A percentile compares a stretch with the other conserved stretches of the same genome.
Evolutionary conservation across 2,888 invertebrate genomes (phyloP).

Genomic region (Stenotaenia linearis): DNA sequence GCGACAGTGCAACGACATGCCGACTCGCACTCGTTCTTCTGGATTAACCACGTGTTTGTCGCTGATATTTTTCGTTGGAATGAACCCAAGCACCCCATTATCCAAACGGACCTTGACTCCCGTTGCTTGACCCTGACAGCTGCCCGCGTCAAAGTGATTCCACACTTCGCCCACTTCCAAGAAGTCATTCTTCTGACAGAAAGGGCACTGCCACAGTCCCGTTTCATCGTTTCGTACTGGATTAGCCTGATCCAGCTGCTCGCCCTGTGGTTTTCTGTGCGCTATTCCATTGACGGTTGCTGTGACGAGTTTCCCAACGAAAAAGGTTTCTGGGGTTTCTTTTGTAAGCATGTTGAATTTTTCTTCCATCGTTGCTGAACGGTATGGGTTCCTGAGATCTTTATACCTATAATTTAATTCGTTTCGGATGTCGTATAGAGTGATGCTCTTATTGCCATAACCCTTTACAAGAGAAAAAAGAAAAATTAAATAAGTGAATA

Average conservation of each 20-base stretch:
- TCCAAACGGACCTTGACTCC: slow-evolving; percentile 85
- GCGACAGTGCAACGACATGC: slow-evolving; percentile 58
- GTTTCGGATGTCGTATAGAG: slow-evolving; percentile 91
- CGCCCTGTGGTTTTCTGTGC: slow-evolving; percentile 81
- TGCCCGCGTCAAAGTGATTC: slow-evolving; percentile 94
- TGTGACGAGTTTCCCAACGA: slow-evolving; percentile 71
- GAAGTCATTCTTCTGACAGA: slow-evolving; percentile 92
- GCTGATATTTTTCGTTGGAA: slow-evolving; percentile 52
- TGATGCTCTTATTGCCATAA: slow-evolving; percentile 63
- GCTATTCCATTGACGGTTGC: slow-evolving; percentile 70
- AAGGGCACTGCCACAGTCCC: slow-evolving; percentile 95
- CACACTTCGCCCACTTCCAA: slow-evolving; percentile 92
- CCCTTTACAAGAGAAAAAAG: slow-evolving; percentile 53
- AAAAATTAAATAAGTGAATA: neutral
- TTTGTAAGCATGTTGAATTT: slow-evolving; percentile 92
- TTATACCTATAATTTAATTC: slow-evolving; percentile 92
- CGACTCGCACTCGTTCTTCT: slow-evolving; percentile 73
- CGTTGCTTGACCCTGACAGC: slow-evolving; percentile 89
- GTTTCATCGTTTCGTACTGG: slow-evolving; percentile 91
- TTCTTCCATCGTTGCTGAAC: slow-evolving; percentile 76
- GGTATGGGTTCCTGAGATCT: slow-evolving; percentile 73
- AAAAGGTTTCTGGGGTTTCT: slow-evolving; percentile 90
- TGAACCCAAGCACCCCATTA: slow-evolving; percentile 71
- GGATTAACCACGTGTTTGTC: slow-evolving; percentile 91
- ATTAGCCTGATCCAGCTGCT: slow-evolving; percentile 91